These are phyloP conservation scores for Notodonta ziczac DNA, from an alignment of 2,888 invertebrate species.

Conservation along the genomic window DNA sequence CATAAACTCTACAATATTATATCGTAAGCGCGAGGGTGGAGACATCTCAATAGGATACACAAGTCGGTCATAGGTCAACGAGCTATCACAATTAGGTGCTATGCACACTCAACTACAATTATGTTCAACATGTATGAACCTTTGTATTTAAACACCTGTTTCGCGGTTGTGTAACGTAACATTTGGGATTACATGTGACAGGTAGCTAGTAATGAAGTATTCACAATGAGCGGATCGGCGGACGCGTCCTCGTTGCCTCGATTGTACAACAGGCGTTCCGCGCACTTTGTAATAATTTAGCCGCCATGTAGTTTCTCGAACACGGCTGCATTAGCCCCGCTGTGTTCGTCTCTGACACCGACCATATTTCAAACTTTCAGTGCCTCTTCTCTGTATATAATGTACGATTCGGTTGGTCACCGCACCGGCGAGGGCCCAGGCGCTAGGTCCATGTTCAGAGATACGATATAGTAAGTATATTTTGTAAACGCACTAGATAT, in stretches of 20 bases:
- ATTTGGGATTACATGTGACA: conserved; percentile 3
- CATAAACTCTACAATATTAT: not conserved
- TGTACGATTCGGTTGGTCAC: conserved; percentile 50
- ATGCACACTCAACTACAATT: conserved; percentile 14
- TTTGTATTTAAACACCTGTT: conserved; percentile 22
- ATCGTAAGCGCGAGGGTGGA: not conserved
- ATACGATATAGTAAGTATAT: conserved; percentile 76
- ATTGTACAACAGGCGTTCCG: conserved; percentile 66
- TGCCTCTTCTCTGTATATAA: conserved; percentile 75
- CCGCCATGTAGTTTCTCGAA: conserved; percentile 54
- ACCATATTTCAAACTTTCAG: conserved; percentile 67
- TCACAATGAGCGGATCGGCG: conserved; percentile 31
- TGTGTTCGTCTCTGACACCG: conserved; percentile 46
- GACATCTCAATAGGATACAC: conserved; percentile 15
- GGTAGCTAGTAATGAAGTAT: conserved; percentile 16
- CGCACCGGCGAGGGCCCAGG: conserved; percentile 39
- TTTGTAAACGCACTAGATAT: conserved; percentile 69
- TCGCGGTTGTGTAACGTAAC: not conserved
- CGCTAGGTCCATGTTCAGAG: conserved; percentile 65
- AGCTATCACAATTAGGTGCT: conserved; percentile 18
- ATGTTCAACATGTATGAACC: conserved; percentile 24
- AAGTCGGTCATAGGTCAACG: conserved; percentile 25
- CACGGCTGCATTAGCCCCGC: conserved; percentile 31
- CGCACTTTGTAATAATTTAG: conserved; percentile 66
- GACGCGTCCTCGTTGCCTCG: conserved; percentile 44